Evolutionary conservation across 2,113 vertebrate species (phyloP).

Genomic region (Cygnus buccinator): DNA sequence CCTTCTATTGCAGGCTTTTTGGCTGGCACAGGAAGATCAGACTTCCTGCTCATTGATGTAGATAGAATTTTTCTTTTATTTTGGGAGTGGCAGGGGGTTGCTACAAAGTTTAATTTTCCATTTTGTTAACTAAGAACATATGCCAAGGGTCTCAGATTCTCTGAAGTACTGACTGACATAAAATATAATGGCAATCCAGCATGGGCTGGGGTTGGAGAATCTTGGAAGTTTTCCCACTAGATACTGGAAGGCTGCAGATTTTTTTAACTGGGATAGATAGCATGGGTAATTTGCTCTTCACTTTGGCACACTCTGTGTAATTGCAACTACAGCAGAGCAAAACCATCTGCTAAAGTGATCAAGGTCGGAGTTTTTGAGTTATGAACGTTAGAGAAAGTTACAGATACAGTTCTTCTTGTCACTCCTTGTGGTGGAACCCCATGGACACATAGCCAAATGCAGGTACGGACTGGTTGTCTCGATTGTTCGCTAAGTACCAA

Average conservation of each 20-base stretch:
- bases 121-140: constrained; percentile 75
- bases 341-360: constrained; percentile 70
- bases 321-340: constrained; percentile 64
- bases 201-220: constrained; percentile 33
- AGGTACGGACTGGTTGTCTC: background rate
- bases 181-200: constrained; percentile 64
- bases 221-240: constrained; percentile 67
- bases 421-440: constrained; percentile 25
- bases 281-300: constrained; percentile 66
- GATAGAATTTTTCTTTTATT: constrained; percentile 70
- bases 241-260: constrained; percentile 41
- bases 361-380: constrained; percentile 61
- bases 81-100: constrained; percentile 68
- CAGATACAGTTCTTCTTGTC: constrained; percentile 41
- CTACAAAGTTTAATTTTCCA: constrained; percentile 72
- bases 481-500: background rate
- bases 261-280: constrained; percentile 65
- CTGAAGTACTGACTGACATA: constrained; percentile 67
- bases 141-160: constrained; percentile 68
- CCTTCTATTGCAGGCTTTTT: constrained; percentile 37
- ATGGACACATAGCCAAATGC: background rate
- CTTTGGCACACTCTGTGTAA: constrained; percentile 68
- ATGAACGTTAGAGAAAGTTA: constrained; percentile 59
- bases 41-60: constrained; percentile 62
- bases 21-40: constrained; percentile 51